Percentiles rank a stretch among this genome's conserved stretches.
Conservation (phyloP, 2,797 vertebrate genomes). For the Rhinogobio ventralis region DNA sequence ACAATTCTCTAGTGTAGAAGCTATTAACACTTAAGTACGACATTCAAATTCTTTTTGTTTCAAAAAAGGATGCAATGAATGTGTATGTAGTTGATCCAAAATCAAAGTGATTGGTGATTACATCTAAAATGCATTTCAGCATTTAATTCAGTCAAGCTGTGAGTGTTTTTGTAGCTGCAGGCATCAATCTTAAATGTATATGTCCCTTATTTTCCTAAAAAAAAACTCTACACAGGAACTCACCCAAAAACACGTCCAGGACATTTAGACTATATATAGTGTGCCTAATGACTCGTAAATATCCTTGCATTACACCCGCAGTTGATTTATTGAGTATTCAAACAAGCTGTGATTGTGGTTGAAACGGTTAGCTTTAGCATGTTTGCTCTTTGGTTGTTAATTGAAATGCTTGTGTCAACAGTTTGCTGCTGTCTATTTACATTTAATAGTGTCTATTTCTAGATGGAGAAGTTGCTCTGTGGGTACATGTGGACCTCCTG, state of each 20-base stretch:
- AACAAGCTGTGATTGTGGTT: constrained; percentile 31
- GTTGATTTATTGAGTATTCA: constrained; percentile 12
- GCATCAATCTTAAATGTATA: not conserved
- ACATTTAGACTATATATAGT: constrained; percentile 28
- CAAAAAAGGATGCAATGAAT: not conserved
- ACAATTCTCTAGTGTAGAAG: not conserved
- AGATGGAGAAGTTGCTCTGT: constrained; percentile 21
- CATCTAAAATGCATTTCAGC: not conserved
- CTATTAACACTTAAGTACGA: not conserved
- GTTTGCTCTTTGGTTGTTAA: constrained; percentile 35
- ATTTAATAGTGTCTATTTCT: constrained; percentile 45
- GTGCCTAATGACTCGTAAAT: constrained; percentile 31
- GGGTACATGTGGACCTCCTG: constrained; percentile 41
- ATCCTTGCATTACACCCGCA: constrained; percentile 5
- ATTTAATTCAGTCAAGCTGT: not conserved
- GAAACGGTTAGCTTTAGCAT: constrained; percentile 21
- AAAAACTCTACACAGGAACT: constrained; percentile 1
- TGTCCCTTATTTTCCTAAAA: not conserved
- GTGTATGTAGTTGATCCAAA: not conserved
- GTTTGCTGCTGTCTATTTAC: constrained; percentile 36
- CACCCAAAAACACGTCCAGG: not conserved
- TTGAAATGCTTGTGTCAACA: constrained; percentile 20
- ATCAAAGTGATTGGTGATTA: not conserved
- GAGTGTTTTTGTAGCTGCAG: not conserved
- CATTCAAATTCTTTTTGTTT: not conserved